These are phyloP conservation scores for Rhodeus uyekii DNA, from an alignment of 2,797 vertebrate genomes.

Conservation along the genomic window DNA sequence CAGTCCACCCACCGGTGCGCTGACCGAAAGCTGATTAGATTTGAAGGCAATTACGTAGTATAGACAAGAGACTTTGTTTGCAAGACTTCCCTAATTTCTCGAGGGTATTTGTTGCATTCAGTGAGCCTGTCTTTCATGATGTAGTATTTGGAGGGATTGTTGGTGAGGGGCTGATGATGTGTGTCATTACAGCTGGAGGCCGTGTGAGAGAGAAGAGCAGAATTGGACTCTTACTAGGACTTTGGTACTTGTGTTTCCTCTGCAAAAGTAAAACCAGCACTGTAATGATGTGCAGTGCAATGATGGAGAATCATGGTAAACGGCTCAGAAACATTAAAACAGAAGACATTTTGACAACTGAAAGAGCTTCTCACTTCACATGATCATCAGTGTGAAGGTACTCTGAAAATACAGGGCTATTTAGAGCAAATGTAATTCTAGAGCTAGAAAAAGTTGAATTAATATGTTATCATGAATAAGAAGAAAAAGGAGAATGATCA, in stretches of 20 bases:
- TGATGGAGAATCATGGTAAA: slow-evolving; percentile 53
- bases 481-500: not conserved
- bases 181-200: slow-evolving; percentile 52
- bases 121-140: slow-evolving; percentile 48
- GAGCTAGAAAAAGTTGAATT: not conserved
- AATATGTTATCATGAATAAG: too few species aligned
- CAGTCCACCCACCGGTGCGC: not conserved
- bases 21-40: slow-evolving; percentile 44
- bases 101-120: slow-evolving; percentile 42
- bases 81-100: slow-evolving; percentile 20
- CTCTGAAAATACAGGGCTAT: slow-evolving; percentile 29
- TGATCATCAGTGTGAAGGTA: slow-evolving; percentile 26
- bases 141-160: slow-evolving; percentile 35
- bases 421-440: slow-evolving; percentile 6
- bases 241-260: not conserved
- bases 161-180: slow-evolving; percentile 45
- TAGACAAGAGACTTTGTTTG: slow-evolving; percentile 30
- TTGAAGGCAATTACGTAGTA: slow-evolving; percentile 42
- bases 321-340: slow-evolving; percentile 30
- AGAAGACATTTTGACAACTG: too few species aligned
- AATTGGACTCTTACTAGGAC: not conserved
- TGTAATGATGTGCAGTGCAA: not conserved
- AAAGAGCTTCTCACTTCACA: slow-evolving; percentile 40
- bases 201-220: slow-evolving; percentile 10
- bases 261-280: not conserved